Evolutionary conservation across 2,888 invertebrate genomes (phyloP), one percentile per base, ranked within the genome.

Genomic region (Tipula lateralis): DNA sequence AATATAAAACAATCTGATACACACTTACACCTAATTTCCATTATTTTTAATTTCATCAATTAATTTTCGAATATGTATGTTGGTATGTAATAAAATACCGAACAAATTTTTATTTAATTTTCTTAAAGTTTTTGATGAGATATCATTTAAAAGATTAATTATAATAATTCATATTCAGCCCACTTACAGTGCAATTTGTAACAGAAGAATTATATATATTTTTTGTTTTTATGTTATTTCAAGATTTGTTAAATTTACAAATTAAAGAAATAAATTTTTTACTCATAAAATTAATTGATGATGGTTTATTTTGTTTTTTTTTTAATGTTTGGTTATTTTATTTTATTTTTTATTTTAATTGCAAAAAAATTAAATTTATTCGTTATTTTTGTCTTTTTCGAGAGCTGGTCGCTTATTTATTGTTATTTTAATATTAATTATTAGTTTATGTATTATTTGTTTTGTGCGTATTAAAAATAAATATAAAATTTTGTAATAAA

Each of bases 61-160:
- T 66, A 66, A 66, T 66, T 66, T 66, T 66, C 66, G 24, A 24
- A 66, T 66, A 66, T 24, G 9, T 16, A 39, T 50, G 19, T 50
- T 39, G 9, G 39, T 39, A 3, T 39, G 24, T 24, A 24, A 66
- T 66, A 66, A 66, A 66, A 66, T 66, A 24, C 66, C 66, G 66
- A 24, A 66, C 19, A 66, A 66, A 24, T 66, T 66, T 24, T 66
- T 16, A n/a, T 44, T 44, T 44, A 0, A 44, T 16, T 44, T 44
- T 44, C 44, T 16, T 44, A n/a, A 36, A 12, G 44, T 16, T 66
- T 66, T 66, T 66, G 66, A 66, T 66, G 66, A 66, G 66, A 66
- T 66, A 66, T 66, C 66, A 66, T 66, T 66, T 66, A 66, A 66
- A 66, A 66, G 66, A 66, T 66, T 66, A 66, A 66, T 66, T 66